A percentile compares a stretch with the other conserved stretches of the same genome.
phyloP scores from a whole-genome alignment of 2,113 vertebrate genomes.

The Cebus imitator region DNA sequence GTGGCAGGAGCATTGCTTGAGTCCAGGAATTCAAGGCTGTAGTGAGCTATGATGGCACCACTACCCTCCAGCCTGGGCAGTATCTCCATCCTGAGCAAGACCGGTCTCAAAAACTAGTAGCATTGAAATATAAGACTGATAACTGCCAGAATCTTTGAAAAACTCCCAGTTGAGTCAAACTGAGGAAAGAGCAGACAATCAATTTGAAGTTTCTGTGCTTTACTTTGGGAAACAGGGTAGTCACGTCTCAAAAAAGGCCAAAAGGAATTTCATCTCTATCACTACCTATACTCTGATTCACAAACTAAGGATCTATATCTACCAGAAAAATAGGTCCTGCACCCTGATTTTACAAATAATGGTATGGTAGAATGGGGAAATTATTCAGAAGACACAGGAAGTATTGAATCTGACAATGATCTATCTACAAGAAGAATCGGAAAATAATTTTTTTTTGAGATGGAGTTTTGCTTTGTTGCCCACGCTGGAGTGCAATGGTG shows the following conservation, averaged over 20 bases:
- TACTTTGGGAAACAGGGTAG: background rate
- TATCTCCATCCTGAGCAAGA: background rate
- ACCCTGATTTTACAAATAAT: background rate
- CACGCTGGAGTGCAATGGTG: too few relatives aligned
- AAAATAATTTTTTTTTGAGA: background rate
- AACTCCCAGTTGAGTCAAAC: background rate
- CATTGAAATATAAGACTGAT: background rate
- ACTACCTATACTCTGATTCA: background rate
- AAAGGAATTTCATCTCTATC: background rate
- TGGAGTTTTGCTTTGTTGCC: too few relatives aligned
- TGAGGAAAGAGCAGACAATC: background rate
- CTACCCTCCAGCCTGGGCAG: background rate
- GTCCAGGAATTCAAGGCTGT: background rate
- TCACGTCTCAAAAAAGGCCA: background rate
- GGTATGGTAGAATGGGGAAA: background rate
- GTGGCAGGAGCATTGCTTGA: background rate
- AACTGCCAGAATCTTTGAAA: background rate
- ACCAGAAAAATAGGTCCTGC: background rate
- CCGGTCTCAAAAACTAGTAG: background rate
- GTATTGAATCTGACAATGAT: background rate
- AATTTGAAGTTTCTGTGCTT: background rate
- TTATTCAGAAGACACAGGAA: background rate
- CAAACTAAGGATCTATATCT: background rate
- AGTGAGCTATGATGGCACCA: background rate
- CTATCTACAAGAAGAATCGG: background rate